Evolutionary conservation across 2,797 vertebrate species (phyloP).

Genomic region (Serranus cabrilla): DNA sequence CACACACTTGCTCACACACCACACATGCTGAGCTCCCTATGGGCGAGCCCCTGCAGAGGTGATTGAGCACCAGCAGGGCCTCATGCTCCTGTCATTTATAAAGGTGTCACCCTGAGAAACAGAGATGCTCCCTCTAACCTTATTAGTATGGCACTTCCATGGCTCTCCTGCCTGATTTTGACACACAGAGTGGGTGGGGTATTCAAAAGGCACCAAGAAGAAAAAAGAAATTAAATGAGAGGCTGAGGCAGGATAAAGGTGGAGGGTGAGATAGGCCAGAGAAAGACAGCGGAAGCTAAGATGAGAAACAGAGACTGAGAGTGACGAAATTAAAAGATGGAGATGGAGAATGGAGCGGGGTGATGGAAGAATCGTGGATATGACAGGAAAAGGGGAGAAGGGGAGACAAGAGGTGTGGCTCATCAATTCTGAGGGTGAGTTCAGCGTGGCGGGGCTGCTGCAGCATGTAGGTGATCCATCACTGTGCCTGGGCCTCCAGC

Average conservation of each 20-base stretch:
- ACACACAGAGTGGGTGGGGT: conserved; percentile 52
- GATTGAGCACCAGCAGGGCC: conserved; percentile 75
- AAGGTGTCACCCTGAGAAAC: conserved; percentile 75
- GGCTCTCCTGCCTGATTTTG: conserved; percentile 61
- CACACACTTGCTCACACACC: conserved; percentile 23
- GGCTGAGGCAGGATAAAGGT: conserved; percentile 26
- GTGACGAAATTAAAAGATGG: conserved; percentile 49
- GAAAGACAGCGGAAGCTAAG: conserved; percentile 16
- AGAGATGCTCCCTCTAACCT: conserved; percentile 79
- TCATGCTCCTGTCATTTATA: conserved; percentile 74
- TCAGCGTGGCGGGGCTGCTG: conserved; percentile 75
- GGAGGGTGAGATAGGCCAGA: conserved; percentile 14
- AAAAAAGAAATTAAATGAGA: conserved; percentile 36
- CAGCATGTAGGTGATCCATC: conserved; percentile 83
- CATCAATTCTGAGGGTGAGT: conserved; percentile 84
- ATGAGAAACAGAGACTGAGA: conserved; percentile 18
- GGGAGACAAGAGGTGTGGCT: conserved; percentile 79
- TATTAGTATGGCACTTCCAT: conserved; percentile 76
- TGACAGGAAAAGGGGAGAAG: conserved; percentile 58
- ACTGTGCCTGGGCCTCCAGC: conserved; percentile 71
- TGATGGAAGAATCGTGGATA: conserved; percentile 60
- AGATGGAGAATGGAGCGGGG: conserved; percentile 37
- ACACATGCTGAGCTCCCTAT: conserved; percentile 48
- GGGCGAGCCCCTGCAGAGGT: conserved; percentile 69
- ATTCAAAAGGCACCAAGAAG: conserved; percentile 25